Conservation (phyloP, 1,140 invertebrate genomes). For the Frieseomelitta varia region DNA sequence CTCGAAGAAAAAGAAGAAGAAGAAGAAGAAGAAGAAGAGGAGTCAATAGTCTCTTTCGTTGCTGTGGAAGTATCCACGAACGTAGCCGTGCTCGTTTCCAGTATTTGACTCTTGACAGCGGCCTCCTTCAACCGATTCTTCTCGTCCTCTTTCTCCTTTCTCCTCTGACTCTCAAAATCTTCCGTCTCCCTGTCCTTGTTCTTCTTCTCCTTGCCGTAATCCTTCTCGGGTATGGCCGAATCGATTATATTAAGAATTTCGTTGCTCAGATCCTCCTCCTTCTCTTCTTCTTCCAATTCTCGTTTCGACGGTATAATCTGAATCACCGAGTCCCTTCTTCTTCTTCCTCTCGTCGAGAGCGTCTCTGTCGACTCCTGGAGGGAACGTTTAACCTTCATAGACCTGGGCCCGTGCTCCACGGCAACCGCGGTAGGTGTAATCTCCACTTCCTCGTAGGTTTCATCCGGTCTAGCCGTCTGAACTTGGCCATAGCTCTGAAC, state of each 20-base stretch:
- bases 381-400: conserved; percentile 68
- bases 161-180: conserved; percentile 55
- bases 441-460: conserved; percentile 73
- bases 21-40: conserved; percentile 16
- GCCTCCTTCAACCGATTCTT: conserved; percentile 15
- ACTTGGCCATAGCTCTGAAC: conserved; percentile 44
- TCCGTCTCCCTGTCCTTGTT: conserved; percentile 48
- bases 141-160: conserved; percentile 61
- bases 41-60: background rate
- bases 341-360: background rate
- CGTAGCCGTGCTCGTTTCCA: background rate
- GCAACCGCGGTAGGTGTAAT: conserved; percentile 77
- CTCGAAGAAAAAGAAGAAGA: conserved; percentile 24
- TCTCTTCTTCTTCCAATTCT: conserved; percentile 64
- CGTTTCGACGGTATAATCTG: conserved; percentile 77
- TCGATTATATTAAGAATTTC: conserved; percentile 80
- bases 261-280: conserved; percentile 77
- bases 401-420: conserved; percentile 82
- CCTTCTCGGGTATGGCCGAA: conserved; percentile 70
- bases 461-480: conserved; percentile 53
- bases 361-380: background rate
- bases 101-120: background rate
- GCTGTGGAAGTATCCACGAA: background rate
- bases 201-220: conserved; percentile 21
- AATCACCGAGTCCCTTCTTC: conserved; percentile 67